Base-by-base conservation (phyloP, 2,888 invertebrate species). In the Psococerastis gibbosa region DNA sequence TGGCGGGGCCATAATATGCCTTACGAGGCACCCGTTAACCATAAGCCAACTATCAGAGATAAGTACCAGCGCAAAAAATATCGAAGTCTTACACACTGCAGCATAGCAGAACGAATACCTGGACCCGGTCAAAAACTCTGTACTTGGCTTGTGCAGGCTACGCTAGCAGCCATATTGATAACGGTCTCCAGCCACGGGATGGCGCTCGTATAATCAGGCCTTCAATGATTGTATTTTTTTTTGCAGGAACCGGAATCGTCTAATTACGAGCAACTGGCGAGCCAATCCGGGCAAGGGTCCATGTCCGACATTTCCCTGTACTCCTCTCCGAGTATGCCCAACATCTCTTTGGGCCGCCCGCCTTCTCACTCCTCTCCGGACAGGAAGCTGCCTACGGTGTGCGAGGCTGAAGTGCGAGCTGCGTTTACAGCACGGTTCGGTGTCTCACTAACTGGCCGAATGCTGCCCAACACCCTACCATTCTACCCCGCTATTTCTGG, bases 311-410 rank as follows among this genome's bases (percentile, higher is more conserved):
- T 81, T 56, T 65, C 81, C 48, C 72, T 92, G 49, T 92, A 92
- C 69, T 88, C 87, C 54, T 89, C 89, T 55, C 92, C 92, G 45
- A 92, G 92, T 56, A 79, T 94, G 81, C 94, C 94, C 56, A 94
- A 94, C 69, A 94, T 94, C 60, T 91, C 91, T 48, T 69, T 94
- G 55, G 92, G 88, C 45, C 71, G 84, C 54, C 85, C 85, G 50
- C 80, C 54, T 11, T 48, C 49, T 22, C 56, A 54, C 46, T 35
- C 45, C 20, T 51, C 54, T 44, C 52, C 53, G 41, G 59, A 59
- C 54, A 54, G 53, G 45, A 68, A 68, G 56, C 54, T 69, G 55
- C 69, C 68, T 4, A 63, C 67, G 35, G 75, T 82, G 46, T 78
- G 79, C 23, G 87, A 87, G 60, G 81, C 84, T 46, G 84, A 82